Conservation (phyloP, 2,113 vertebrate genomes). For the Percopsis transmontana region DNA sequence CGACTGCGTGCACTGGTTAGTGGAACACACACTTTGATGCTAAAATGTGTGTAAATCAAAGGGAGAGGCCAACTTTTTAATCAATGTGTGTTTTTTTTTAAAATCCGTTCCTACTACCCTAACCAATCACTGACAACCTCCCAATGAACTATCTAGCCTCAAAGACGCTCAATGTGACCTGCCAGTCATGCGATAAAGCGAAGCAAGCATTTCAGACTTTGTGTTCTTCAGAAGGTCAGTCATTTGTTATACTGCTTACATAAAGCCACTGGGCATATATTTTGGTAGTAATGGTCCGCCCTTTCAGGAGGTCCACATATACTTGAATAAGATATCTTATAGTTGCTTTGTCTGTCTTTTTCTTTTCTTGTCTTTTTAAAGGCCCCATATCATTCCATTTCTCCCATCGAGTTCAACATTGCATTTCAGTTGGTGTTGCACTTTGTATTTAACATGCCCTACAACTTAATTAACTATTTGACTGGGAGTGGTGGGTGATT, state of each 20-base stretch:
- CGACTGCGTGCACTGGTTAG: not conserved
- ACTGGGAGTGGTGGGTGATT: too few species aligned
- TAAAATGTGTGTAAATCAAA: too few species aligned
- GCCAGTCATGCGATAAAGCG: slow-evolving; percentile 14
- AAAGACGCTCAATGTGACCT: slow-evolving; percentile 22
- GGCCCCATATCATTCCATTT: not conserved
- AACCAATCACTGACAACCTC: slow-evolving; percentile 30
- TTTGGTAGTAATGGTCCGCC: slow-evolving; percentile 3
- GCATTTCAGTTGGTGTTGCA: too few species aligned
- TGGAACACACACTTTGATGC: not conserved
- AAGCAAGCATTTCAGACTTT: slow-evolving; percentile 11
- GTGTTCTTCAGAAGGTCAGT: not conserved
- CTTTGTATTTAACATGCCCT: too few species aligned
- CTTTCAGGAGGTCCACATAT: slow-evolving; percentile 15
- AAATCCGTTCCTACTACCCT: slow-evolving; percentile 11
- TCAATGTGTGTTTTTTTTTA: not conserved
- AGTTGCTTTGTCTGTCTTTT: too few species aligned
- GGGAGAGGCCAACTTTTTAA: not conserved
- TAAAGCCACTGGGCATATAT: not conserved
- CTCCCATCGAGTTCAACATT: too few species aligned
- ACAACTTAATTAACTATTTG: too few species aligned
- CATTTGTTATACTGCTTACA: not conserved
- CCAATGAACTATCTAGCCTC: not conserved
- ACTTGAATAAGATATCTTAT: slow-evolving; percentile 15
- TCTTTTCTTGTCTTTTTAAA: slow-evolving; percentile 22